Evolutionary conservation across 2,797 vertebrate genomes (phyloP), one percentile per base, ranked within the genome.

Genomic region (Sebastes hubbsi): DNA sequence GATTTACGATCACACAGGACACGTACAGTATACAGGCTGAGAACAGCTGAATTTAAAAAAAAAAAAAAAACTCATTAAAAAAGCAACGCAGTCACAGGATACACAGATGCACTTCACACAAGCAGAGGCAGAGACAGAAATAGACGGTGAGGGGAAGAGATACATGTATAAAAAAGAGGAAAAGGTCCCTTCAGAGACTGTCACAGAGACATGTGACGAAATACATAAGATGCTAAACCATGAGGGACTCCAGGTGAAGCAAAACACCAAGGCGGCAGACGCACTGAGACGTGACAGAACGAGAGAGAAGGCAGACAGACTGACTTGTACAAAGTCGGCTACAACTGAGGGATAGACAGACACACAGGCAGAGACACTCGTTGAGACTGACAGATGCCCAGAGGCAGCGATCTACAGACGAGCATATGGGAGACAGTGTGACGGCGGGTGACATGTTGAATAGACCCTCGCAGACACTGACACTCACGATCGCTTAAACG

Each of bases 401-500:
- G 68, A 78, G 90, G 90, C 89, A 69, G 76, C 60, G 79, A 85
- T 86, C 85, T 85, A 88, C 88, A 88, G 74, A 73, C 42, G 46
- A 86, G 70, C 90, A 87, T 85, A 82, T 77, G 87, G 65, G 75
- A 87, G 85, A 77, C 81, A 62, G 80, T 52, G 84, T 89, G 88
- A 90, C 77, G 72, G 88, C 75, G 70, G 88, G 78, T 81, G 90
- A 90, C 89, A 87, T 63, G 87, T 88, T 72, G 91, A 89, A 83
- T 3, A 81, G 83, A 78, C 72, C 72, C 81, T 62, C 46, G 75
- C 81, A 55, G 36, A 62, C 84, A 56, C 77, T 67, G 84, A 88
- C 86, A 96, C 96, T 96, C 91, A 96, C 96, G 95, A 96, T 94
- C 96, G 90, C 86, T 96, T 96, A 91, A 96, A 96, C 20, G 95